Conservation (phyloP, 1,140 invertebrate species). For the Dinoponera quadriceps region DNA sequence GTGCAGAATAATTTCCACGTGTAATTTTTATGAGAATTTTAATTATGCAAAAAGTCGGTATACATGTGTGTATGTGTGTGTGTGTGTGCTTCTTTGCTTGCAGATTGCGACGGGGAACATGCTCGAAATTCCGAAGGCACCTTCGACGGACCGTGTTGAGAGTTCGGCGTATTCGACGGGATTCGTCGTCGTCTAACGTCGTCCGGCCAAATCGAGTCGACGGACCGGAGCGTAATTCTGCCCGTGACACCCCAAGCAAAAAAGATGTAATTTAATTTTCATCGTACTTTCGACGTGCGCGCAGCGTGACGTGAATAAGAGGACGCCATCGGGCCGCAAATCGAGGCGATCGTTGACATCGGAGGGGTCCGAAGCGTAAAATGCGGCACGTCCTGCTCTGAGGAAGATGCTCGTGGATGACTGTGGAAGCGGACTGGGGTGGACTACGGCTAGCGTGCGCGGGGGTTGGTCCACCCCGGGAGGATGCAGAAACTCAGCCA, state of each 20-base stretch:
- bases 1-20: too few relatives aligned
- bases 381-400: constrained; percentile 38
- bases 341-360: constrained; percentile 9
- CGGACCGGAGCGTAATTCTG: neutral
- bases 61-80: too few relatives aligned
- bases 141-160: neutral
- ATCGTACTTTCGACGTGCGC: neutral
- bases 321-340: neutral
- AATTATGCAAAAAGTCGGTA: too few relatives aligned
- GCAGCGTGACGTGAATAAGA: constrained; percentile 44
- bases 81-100: constrained; percentile 20
- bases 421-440: constrained; percentile 78
- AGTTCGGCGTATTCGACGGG: neutral
- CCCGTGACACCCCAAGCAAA: constrained; percentile 9
- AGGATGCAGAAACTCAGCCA: constrained; percentile 81
- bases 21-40: too few relatives aligned
- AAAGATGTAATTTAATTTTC: constrained; percentile 50
- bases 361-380: constrained; percentile 35
- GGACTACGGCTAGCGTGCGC: constrained; percentile 75
- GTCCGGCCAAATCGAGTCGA: neutral
- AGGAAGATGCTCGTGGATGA: constrained; percentile 82
- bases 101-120: constrained; percentile 20
- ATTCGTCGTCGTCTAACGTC: constrained; percentile 28
- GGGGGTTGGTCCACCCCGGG: constrained; percentile 82
- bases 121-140: neutral